These are phyloP conservation scores for Phocides pigmalion DNA, from an alignment of 1,140 invertebrate genomes.

Conservation along the genomic window DNA sequence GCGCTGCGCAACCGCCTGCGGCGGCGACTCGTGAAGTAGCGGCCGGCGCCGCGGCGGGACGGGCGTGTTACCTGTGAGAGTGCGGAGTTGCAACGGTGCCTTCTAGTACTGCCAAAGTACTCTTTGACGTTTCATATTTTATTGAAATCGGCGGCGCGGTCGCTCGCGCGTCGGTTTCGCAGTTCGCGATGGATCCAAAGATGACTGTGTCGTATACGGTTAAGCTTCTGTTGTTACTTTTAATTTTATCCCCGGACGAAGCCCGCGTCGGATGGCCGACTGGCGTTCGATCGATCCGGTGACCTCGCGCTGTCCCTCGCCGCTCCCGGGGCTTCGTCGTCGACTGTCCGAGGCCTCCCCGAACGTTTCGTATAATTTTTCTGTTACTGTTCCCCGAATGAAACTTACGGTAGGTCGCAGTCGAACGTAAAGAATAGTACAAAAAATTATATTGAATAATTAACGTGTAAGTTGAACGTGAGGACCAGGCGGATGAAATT, in stretches of 20 bases:
- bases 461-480: slow-evolving; percentile 70
- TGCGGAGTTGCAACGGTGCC: slow-evolving; percentile 58
- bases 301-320: slow-evolving; percentile 29
- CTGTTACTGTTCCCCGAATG: slow-evolving; percentile 35
- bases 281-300: too few species aligned
- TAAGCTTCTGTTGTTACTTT: slow-evolving; percentile 63
- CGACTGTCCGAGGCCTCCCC: slow-evolving; percentile 23
- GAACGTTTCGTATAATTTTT: slow-evolving; percentile 32
- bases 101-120: slow-evolving; percentile 71
- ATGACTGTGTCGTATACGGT: slow-evolving; percentile 77
- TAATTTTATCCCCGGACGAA: slow-evolving; percentile 51
- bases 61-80: slow-evolving; percentile 45
- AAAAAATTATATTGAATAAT: slow-evolving; percentile 74
- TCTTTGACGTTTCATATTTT: slow-evolving; percentile 54
- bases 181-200: slow-evolving; percentile 65
- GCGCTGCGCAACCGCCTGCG: slow-evolving; percentile 68
- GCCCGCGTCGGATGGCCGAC: not conserved
- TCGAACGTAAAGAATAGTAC: slow-evolving; percentile 72
- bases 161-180: slow-evolving; percentile 36
- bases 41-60: not conserved
- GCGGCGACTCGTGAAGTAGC: slow-evolving; percentile 67
- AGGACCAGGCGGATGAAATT: slow-evolving; percentile 72
- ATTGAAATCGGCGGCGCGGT: slow-evolving; percentile 31
- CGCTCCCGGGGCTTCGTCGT: slow-evolving; percentile 28
- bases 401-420: slow-evolving; percentile 37